Conservation (phyloP, 2,888 invertebrate genomes). For the Eupithecia centaureata region DNA sequence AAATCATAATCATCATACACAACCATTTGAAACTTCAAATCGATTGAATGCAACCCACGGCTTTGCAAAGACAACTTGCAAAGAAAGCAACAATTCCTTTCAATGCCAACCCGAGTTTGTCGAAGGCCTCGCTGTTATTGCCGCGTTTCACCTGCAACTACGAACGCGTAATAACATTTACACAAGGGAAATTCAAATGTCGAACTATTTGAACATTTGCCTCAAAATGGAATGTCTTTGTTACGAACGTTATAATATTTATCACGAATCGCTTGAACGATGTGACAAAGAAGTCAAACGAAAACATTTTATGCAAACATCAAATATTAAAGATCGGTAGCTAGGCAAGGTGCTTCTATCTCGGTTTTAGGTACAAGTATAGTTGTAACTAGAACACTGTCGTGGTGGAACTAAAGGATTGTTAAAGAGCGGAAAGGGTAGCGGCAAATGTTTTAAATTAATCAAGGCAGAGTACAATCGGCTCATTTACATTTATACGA, state of each 20-base stretch:
- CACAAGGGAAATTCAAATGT: constrained; percentile 81
- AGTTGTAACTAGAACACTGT: neutral
- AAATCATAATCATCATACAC: neutral
- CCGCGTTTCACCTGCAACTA: constrained; percentile 75
- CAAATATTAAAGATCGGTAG: constrained; percentile 56
- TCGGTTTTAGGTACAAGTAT: constrained; percentile 19
- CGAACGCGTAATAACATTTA: constrained; percentile 78
- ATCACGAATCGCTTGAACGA: constrained; percentile 60
- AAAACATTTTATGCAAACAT: constrained; percentile 56
- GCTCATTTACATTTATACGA: constrained; percentile 75
- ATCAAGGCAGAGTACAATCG: constrained; percentile 70
- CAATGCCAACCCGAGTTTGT: constrained; percentile 61
- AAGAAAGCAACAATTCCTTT: constrained; percentile 45
- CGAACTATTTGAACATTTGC: constrained; percentile 80
- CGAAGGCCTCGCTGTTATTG: constrained; percentile 63
- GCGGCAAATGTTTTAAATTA: constrained; percentile 71
- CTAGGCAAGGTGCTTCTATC: constrained; percentile 17
- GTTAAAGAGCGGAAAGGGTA: constrained; percentile 50
- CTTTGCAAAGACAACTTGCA: constrained; percentile 26
- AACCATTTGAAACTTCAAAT: neutral
- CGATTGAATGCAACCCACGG: neutral
- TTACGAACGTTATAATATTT: constrained; percentile 76
- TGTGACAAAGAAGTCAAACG: constrained; percentile 73
- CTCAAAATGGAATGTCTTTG: constrained; percentile 80
- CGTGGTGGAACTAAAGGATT: constrained; percentile 44